phyloP scores from a whole-genome alignment of 2,797 vertebrate species.

The Crax fasciolata region DNA sequence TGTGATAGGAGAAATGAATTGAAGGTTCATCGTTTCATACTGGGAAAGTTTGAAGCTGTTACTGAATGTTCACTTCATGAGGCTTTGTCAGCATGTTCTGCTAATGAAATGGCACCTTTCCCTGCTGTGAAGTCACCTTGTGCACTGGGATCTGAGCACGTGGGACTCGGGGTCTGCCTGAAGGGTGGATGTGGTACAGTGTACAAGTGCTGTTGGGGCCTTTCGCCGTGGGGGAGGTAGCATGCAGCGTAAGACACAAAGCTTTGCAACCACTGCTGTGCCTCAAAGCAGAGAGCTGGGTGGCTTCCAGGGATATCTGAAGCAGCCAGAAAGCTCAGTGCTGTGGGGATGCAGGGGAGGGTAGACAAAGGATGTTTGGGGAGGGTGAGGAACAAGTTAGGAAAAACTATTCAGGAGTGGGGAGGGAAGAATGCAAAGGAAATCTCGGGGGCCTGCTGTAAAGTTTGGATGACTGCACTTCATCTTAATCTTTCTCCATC shows the following conservation, averaged over 20 bases:
- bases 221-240: not conserved
- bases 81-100: constrained; percentile 54
- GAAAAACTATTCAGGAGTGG: not conserved
- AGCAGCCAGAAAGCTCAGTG: not conserved
- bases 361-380: not conserved
- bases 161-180: not conserved
- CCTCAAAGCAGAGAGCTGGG: not conserved
- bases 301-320: not conserved
- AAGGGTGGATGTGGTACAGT: not conserved
- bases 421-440: not conserved
- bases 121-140: not conserved
- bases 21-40: not conserved
- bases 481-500: constrained; percentile 15
- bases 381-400: not conserved
- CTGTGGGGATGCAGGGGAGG: not conserved
- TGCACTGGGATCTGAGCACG: not conserved
- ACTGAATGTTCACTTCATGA: constrained; percentile 30
- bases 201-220: not conserved
- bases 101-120: constrained; percentile 58
- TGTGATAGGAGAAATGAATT: not conserved
- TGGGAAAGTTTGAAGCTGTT: constrained; percentile 4
- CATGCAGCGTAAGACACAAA: not conserved
- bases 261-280: not conserved
- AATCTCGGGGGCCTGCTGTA: not conserved
- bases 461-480: not conserved